Conservation (phyloP, 1,140 invertebrate genomes). For the Lordiphosa collinella region DNA sequence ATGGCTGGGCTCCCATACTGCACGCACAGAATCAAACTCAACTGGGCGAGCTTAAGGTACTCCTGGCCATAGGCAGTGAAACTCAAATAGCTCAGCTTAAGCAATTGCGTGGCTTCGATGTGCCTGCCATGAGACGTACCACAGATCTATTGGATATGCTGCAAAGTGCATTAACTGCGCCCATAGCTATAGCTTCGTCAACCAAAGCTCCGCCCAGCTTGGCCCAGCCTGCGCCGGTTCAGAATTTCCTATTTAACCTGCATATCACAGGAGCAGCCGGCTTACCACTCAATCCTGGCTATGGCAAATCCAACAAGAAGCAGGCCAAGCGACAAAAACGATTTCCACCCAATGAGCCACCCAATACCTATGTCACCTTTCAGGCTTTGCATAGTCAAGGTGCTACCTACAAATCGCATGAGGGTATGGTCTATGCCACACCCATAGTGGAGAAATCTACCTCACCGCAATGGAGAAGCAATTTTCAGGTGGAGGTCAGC, state of each 20-base stretch:
- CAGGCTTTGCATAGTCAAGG: constrained; percentile 75
- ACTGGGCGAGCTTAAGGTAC: constrained; percentile 81
- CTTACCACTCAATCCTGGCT: constrained; percentile 80
- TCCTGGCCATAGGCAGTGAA: constrained; percentile 83
- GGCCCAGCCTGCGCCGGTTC: constrained; percentile 40
- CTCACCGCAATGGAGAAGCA: constrained; percentile 82
- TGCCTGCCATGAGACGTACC: constrained; percentile 50
- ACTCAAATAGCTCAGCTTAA: constrained; percentile 82
- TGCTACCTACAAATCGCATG: constrained; percentile 66
- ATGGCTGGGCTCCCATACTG: constrained; percentile 82
- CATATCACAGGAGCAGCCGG: constrained; percentile 82
- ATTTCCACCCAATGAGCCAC: constrained; percentile 77
- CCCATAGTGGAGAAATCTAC: constrained; percentile 81
- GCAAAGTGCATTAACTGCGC: constrained; percentile 70
- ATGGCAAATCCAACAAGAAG: constrained; percentile 57
- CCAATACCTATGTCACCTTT: constrained; percentile 83
- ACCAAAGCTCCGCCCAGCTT: constrained; percentile 5
- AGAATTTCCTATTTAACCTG: constrained; percentile 79
- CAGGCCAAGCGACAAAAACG: constrained; percentile 55
- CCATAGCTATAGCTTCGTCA: background rate
- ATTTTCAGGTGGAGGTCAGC: constrained; percentile 81
- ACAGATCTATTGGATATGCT: constrained; percentile 80
- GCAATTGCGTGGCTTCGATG: constrained; percentile 79
- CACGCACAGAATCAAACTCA: constrained; percentile 79
- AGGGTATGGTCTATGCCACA: constrained; percentile 80